These are phyloP conservation scores for Heliothis subflexa DNA, from an alignment of 1,140 invertebrate species.

Conservation along the genomic window DNA sequence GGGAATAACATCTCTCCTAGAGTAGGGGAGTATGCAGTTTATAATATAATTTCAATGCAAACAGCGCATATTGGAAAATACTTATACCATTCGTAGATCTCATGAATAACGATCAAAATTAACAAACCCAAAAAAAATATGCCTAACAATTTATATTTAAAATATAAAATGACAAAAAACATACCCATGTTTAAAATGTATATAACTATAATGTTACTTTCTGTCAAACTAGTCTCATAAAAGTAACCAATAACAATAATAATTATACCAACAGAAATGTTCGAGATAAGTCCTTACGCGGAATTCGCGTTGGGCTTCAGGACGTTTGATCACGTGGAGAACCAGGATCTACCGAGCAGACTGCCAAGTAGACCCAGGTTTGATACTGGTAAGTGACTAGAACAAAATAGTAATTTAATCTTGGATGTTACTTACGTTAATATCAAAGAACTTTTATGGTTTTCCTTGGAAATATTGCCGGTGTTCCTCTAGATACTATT, in stretches of 20 bases:
- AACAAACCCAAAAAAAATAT: too few relatives aligned
- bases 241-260: background rate
- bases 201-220: background rate
- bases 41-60: too few relatives aligned
- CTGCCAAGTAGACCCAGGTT: slow-evolving; percentile 77
- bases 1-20: too few relatives aligned
- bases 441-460: background rate
- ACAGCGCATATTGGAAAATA: too few relatives aligned
- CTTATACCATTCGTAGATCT: too few relatives aligned
- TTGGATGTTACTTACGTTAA: background rate
- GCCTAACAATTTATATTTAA: too few relatives aligned
- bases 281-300: slow-evolving; percentile 94
- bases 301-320: slow-evolving; percentile 88
- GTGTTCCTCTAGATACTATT: background rate
- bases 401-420: background rate
- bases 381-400: slow-evolving; percentile 70
- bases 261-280: slow-evolving; percentile 88
- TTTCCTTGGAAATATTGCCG: background rate
- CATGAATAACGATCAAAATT: too few relatives aligned
- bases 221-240: background rate
- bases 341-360: slow-evolving; percentile 76
- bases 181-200: too few relatives aligned
- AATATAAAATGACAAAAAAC: too few relatives aligned
- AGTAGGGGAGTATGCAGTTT: too few relatives aligned
- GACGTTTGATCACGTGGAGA: slow-evolving; percentile 80